phyloP scores from a whole-genome alignment of 2,113 vertebrate genomes.

The Chionomys nivalis region DNA sequence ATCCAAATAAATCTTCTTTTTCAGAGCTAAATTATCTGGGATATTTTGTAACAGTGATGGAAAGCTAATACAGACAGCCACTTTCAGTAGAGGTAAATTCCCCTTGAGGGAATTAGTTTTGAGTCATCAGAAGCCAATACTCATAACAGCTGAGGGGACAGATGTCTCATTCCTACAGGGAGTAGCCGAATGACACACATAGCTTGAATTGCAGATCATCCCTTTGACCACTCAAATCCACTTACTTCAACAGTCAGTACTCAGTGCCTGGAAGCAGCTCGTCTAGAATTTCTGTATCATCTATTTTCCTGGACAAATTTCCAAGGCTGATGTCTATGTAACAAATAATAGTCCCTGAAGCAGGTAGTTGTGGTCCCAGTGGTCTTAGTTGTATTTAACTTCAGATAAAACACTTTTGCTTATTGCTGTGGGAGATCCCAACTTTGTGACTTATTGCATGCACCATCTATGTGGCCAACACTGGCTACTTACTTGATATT shows the following conservation, averaged over 20 bases:
- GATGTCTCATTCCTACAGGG: neutral
- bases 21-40: neutral
- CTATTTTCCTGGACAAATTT: neutral
- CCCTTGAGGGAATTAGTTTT: conserved; percentile 9
- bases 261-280: neutral
- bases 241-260: neutral
- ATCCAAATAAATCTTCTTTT: neutral
- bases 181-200: neutral
- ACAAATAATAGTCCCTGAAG: neutral
- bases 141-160: neutral
- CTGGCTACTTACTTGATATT: neutral
- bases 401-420: neutral
- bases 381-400: neutral
- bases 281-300: neutral
- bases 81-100: conserved; percentile 26
- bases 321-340: neutral
- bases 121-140: conserved; percentile 6
- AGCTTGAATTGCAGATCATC: neutral
- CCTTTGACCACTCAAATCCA: neutral
- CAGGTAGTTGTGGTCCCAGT: neutral
- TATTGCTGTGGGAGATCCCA: neutral
- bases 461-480: neutral
- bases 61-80: neutral
- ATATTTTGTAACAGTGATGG: neutral
- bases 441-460: neutral